Base-by-base conservation (phyloP, 1,140 invertebrate genomes). In the Argopecten irradians region DNA sequence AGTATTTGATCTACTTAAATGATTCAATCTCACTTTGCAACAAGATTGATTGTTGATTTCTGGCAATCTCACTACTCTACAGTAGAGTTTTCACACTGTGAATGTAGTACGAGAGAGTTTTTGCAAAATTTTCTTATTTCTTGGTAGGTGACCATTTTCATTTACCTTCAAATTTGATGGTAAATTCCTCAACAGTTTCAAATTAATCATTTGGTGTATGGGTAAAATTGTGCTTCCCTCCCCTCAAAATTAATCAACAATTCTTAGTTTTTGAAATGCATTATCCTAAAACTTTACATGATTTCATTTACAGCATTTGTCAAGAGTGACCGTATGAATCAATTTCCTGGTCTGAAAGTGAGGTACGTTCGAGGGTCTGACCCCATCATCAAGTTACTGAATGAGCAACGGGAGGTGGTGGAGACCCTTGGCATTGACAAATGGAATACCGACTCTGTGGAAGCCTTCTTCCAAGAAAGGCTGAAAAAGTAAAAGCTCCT, bases 391-490 rank as follows among this genome's bases (percentile, higher is more conserved):
- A 98, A 98, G 94, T 95, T 99, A 34, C 96, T 98, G 89, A 97
- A 99, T 94, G 97, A 95, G 84, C 92, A 94, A 85, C 90, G 89
- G 28, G 89, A 93, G 39, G 92, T 93, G 1, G 92, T 93, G 34
- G 93, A 97, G 95, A 97, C 97, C 83, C 96, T 99, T 5, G 98
- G 98, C 55, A 99, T 99, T 94, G 98, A 98, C 91, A 98, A 99
- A 95, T 99, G 98, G 98, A 98, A 99, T 95, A 99, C 98, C 9
- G 98, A 99, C 94, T 98, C 98, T 16, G 97, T 99, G 0, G 98
- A 98, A 95, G 98, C 99, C 96, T 99, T 99, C 96, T 97, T 99
- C 43, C 97, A 97, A 55, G 98, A 98, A 55, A 97, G 98, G 96
- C 96, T 99, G 89, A 92, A 91, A 39, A 91, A 94, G 46, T 94